Percentiles rank a stretch among this genome's conserved stretches.
Conservation (phyloP, 2,888 invertebrate genomes). For the Rhodophaea formosa region DNA sequence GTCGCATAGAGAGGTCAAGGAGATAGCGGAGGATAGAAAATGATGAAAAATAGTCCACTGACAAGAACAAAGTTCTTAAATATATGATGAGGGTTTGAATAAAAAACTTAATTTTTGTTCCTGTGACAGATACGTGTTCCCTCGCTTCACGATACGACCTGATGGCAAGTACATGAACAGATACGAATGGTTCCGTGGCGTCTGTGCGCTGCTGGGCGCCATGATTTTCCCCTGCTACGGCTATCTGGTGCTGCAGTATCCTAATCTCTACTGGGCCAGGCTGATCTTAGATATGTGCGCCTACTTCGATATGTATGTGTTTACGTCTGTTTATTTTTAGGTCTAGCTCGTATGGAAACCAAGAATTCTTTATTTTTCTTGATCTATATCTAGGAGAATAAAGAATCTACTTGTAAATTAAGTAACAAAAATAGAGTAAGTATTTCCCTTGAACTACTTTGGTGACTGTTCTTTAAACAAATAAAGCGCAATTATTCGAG, state of each 20-base stretch:
- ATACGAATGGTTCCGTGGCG: slow-evolving; percentile 57
- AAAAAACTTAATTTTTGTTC: too few relatives aligned
- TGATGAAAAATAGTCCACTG: too few relatives aligned
- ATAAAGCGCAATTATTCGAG: too few relatives aligned
- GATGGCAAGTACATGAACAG: slow-evolving; percentile 54
- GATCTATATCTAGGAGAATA: too few relatives aligned
- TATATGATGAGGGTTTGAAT: background rate
- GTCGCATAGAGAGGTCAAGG: too few relatives aligned
- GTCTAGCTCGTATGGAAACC: background rate
- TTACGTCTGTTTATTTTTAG: background rate
- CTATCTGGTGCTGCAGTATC: slow-evolving; percentile 54
- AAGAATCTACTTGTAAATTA: too few relatives aligned
- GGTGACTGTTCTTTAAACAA: too few relatives aligned
- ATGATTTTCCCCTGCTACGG: slow-evolving; percentile 54
- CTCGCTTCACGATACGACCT: slow-evolving; percentile 64
- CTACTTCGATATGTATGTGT: slow-evolving; percentile 54
- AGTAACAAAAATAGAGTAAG: too few relatives aligned
- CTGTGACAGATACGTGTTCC: slow-evolving; percentile 57
- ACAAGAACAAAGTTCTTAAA: too few relatives aligned
- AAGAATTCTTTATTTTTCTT: too few relatives aligned
- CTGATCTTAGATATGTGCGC: slow-evolving; percentile 51
- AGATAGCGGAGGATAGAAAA: too few relatives aligned
- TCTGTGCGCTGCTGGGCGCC: slow-evolving; percentile 50
- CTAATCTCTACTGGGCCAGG: slow-evolving; percentile 38
- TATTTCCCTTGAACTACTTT: too few relatives aligned